Base-by-base conservation (phyloP, 1,140 invertebrate genomes). In the Nymphalis io region DNA sequence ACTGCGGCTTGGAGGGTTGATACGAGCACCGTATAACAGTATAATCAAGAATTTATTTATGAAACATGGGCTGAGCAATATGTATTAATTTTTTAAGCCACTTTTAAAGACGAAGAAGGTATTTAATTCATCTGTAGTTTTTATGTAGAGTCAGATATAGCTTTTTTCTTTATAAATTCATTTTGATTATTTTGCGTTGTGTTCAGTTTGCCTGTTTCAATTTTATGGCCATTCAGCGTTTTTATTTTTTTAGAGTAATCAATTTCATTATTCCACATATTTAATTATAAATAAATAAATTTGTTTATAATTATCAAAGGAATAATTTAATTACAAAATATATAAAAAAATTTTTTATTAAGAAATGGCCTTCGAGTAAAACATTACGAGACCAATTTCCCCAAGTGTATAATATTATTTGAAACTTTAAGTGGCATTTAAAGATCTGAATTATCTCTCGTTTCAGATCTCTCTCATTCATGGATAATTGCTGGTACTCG, bases 401-500 rank as follows among this genome's bases (percentile, higher is more conserved):
- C 20, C 15, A 40, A 70, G 68, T 60, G 58, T 64, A 48, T 65
- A 65, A 64, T 64, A 69, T 69, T 69, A 64, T 70, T 70, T 70
- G 60, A 70, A 70, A 70, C 60, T 62, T 64, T 64, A 63, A 70
- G 61, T 64, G 68, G 68, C 68, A 63, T 70, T 70, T 64, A 64
- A 70, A 64, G 68, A 70, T 42, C 42, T 61, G 64, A 59, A 55
- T 63, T 63, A 70, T 70, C 68, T 70, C 61, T 20, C 67, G 21
- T 53, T 63, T 51, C 40, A 63, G 44, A 60, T 60, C 42, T 44
- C 57, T 70, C 63, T 46, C 38, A 66, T 66, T 66, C 63, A 71
- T 21, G 44, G 62, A 74, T 74, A 74, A 74, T 74, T 74, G 68
- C 60, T 57, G 68, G 72, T 62, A 70, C 68, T 74, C 68, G 59